A percentile compares a stretch with the other conserved stretches of the same genome.
These are phyloP conservation scores for Tretioscincus oriximinensis DNA, from an alignment of 2,113 vertebrate genomes.

Conservation along the genomic window DNA sequence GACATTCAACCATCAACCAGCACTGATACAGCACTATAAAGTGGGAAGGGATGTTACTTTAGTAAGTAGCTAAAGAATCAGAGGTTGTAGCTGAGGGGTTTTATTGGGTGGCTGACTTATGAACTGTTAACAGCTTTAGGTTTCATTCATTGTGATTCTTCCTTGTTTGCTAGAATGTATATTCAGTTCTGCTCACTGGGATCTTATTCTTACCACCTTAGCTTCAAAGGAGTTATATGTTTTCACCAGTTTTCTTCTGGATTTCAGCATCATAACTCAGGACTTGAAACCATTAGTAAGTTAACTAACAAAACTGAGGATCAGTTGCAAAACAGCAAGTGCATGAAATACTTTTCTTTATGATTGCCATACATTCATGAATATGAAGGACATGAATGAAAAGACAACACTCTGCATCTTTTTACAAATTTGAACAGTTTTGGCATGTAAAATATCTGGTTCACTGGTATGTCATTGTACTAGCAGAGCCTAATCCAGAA, in stretches of 20 bases:
- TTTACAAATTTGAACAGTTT: no score
- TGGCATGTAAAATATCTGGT: no score
- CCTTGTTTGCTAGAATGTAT: constrained; percentile 5
- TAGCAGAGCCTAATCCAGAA: no score
- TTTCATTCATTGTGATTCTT: constrained; percentile 22
- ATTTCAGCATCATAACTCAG: not conserved
- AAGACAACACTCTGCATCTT: no score
- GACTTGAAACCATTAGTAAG: no score
- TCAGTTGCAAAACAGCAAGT: no score
- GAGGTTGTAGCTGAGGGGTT: not conserved
- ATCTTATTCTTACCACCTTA: rapidly evolving
- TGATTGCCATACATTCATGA: no score
- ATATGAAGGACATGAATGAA: no score
- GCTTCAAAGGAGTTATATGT: not conserved
- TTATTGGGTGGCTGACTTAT: rapidly evolving
- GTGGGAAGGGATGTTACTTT: not conserved
- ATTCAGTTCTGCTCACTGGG: not conserved
- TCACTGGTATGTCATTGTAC: no score
- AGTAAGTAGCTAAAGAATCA: not conserved
- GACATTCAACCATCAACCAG: not conserved
- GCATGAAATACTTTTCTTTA: no score
- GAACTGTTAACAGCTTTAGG: not conserved
- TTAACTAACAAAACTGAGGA: not conserved
- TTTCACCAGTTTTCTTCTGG: rapidly evolving
- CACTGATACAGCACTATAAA: not conserved